Evolutionary conservation across 1,140 invertebrate species (phyloP), one percentile per base, ranked within the genome.

Genomic region (Proctacanthus coquilletti): DNA sequence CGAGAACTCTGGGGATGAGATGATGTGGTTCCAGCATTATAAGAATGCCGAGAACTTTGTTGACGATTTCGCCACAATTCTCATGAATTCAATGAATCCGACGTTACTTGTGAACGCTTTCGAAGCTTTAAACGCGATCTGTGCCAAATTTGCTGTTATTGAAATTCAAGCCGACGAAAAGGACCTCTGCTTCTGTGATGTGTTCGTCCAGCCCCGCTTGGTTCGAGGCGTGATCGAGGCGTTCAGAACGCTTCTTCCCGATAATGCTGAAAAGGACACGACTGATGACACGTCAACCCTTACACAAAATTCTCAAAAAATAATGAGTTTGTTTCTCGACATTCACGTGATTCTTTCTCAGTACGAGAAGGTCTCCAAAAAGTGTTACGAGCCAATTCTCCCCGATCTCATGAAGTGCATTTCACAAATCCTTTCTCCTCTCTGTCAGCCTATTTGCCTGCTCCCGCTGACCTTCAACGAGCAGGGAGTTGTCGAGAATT

Each of bases 31-130:
- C 38, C 45, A 60, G 34, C 48, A 61, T 39, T 66, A 74, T 30
- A 53, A 59, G 25, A 56, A 65, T 21, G 56, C 53, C 20, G 49
- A 66, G 17, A 43, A 52, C 30, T 64, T 77, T 40, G 63, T 70
- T 4, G 53, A 64, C 23, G 57, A 67, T 44, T 48, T 81, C 18
- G 64, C 56, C 44, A 79, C 74, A 46, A 74, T 83, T 41, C 53
- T 83, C 32, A 63, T 62, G 37, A 78, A 74, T 53, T 82, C 77
- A 0, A 71, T 68, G 2, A 77, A 74, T 46, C 70, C 71, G 60
- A 68, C 71, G 20, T 45, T 76, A 1, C 45, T 75, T 3, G 41
- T 61, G 1, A 65, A 64, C 35, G 63, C 68, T 1, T 52, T 75
- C 13, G 69, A 71, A 44, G 66, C 69, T 19, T 52, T 68, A 0